Conservation (phyloP, 2,888 invertebrate species). For the Diachrysia chrysitis region DNA sequence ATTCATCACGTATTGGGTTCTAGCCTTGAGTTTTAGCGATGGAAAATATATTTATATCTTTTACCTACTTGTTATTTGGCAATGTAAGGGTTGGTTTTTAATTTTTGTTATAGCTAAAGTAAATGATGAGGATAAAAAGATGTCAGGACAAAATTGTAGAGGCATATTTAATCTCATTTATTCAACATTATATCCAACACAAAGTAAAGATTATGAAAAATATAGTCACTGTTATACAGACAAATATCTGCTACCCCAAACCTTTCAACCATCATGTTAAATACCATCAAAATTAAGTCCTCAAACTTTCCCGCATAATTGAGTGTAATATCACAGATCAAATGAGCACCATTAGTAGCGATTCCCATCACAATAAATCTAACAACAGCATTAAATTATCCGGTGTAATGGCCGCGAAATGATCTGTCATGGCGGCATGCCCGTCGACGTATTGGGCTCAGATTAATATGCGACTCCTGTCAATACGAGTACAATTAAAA, state of each 20-base stretch:
- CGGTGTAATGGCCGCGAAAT: conserved; percentile 44
- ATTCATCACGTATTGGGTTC: conserved; percentile 52
- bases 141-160: no score
- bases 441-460: conserved; percentile 43
- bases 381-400: conserved; percentile 40
- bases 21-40: conserved; percentile 46
- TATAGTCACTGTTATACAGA: no score
- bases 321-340: conserved; percentile 5
- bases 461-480: conserved; percentile 28
- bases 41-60: neutral
- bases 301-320: neutral
- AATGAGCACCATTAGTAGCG: conserved; percentile 20
- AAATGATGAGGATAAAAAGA: no score
- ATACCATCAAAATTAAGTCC: neutral
- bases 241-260: no score
- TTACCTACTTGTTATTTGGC: neutral
- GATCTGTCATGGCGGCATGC: conserved; percentile 42
- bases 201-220: no score
- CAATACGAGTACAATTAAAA: conserved; percentile 49
- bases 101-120: no score
- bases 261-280: no score
- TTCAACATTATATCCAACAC: no score
- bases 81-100: no score
- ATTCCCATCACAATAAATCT: conserved; percentile 45
- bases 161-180: no score